A percentile compares a stretch with the other conserved stretches of the same genome.
These are phyloP conservation scores for Eristalis tenax DNA, from an alignment of 2,888 invertebrate genomes.

Conservation along the genomic window DNA sequence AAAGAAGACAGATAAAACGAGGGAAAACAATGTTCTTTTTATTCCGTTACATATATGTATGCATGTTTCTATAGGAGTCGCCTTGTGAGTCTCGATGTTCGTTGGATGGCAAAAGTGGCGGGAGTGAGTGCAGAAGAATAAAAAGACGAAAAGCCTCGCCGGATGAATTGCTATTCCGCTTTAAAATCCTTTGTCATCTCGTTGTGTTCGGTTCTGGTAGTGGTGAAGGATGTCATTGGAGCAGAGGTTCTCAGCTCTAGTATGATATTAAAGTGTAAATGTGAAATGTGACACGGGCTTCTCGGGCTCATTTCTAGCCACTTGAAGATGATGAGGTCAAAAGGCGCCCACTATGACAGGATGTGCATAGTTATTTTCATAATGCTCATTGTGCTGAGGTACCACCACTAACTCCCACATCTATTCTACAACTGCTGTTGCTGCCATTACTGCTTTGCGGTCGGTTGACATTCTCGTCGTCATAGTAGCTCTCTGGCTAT, in stretches of 20 bases:
- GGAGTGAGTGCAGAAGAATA: not conserved
- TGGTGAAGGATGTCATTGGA: conserved; percentile 40
- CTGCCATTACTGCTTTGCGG: not conserved
- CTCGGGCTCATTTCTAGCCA: conserved; percentile 56
- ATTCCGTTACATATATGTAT: conserved; percentile 15
- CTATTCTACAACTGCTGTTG: not conserved
- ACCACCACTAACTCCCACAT: not conserved
- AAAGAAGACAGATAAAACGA: conserved; percentile 17
- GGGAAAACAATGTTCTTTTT: conserved; percentile 45
- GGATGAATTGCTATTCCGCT: conserved; percentile 55
- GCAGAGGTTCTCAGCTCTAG: conserved; percentile 34
- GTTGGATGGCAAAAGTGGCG: not conserved
- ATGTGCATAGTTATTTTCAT: conserved; percentile 56
- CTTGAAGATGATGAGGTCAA: conserved; percentile 63
- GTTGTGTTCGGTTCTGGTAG: not conserved
- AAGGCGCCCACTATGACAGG: conserved; percentile 37
- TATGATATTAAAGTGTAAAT: conserved; percentile 57
- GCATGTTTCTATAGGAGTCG: not conserved
- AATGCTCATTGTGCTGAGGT: conserved; percentile 26
- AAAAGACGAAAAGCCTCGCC: conserved; percentile 49
- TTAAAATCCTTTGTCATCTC: conserved; percentile 51
- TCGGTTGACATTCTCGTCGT: conserved; percentile 46
- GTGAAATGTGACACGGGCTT: conserved; percentile 56
- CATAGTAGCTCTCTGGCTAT: conserved; percentile 8
- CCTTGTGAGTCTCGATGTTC: conserved; percentile 2